phyloP scores from a whole-genome alignment of 2,797 vertebrate genomes.

The Mallotus villosus region DNA sequence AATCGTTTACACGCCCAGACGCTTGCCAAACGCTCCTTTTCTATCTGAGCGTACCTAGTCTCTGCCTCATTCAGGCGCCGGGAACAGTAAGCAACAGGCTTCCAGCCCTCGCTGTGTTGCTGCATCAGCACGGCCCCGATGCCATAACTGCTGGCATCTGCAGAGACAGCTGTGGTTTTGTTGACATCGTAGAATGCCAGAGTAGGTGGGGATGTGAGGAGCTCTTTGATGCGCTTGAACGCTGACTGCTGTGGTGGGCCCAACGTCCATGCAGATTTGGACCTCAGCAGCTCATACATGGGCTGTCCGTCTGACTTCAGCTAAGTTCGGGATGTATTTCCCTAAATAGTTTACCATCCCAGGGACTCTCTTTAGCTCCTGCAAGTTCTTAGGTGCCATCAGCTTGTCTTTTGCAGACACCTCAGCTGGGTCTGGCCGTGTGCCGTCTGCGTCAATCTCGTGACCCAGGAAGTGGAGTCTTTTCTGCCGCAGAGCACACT shows the following conservation, averaged over 20 bases:
- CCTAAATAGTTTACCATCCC: constrained; percentile 10
- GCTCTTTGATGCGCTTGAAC: neutral
- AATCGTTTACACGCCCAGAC: constrained; percentile 5
- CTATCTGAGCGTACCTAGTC: constrained; percentile 14
- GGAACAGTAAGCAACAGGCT: constrained; percentile 47
- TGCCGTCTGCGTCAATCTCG: neutral
- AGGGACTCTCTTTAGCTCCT: neutral
- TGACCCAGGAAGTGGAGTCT: constrained; percentile 5
- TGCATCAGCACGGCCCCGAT: constrained; percentile 57
- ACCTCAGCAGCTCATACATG: constrained; percentile 30
- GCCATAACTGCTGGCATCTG: constrained; percentile 58
- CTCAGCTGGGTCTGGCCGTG: constrained; percentile 3
- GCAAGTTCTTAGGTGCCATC: neutral
- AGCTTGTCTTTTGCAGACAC: constrained; percentile 2
- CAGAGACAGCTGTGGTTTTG: too few relatives aligned
- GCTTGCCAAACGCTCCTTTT: neutral
- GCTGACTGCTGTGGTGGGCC: constrained; percentile 23
- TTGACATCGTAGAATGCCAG: neutral
- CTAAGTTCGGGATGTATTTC: constrained; percentile 18
- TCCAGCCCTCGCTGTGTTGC: constrained; percentile 50
- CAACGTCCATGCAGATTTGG: constrained; percentile 30
- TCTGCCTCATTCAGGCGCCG: neutral
- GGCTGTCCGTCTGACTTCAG: too few relatives aligned
- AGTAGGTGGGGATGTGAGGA: neutral
- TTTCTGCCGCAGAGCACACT: too few relatives aligned